Base-by-base conservation (phyloP, 2,113 vertebrate genomes). In the Fulica atra region DNA sequence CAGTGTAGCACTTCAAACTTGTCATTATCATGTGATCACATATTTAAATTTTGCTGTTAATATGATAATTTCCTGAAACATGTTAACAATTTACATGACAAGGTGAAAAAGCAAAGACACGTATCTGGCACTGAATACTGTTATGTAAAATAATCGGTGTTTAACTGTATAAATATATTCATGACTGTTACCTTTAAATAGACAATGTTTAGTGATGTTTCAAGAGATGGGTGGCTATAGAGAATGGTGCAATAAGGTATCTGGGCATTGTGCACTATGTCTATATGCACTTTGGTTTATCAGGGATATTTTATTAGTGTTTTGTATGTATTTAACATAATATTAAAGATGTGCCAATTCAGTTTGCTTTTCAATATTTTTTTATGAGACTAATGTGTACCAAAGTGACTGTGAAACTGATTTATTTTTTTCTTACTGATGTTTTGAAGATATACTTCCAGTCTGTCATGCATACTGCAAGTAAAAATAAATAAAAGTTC, bases 261-360 rank as follows among this genome's bases (percentile, higher is more conserved):
- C 99, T 98, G 98, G 98, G 99, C 98, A 98, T 98, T 98, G 98
- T 98, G 99, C 99, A 99, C 98, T 99, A 99, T 98, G 98, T 99
- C 98, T 99, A 98, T 99, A 99, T 99, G 99, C 99, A 99, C 99
- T 99, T 99, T 99, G 99, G 98, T 99, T 99, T 99, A 99, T 99
- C 99, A 99, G 99, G 99, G 99, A 99, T 99, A 99, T 99, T 99
- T 99, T 99, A 99, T 99, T 99, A 99, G 99, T 99, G 99, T 99
- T 99, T 99, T 99, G 98, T 99, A 99, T 99, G 99, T 99, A 99
- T 98, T 99, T 99, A 98, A 99, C 99, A 99, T 99, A 98, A 98
- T 99, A 98, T 98, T 98, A 98, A 98, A 95, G 95, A 97, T 98
- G 98, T 99, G 98, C 99, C 98, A 99, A 99, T 99, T 98, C 98